Conservation (phyloP, 2,113 vertebrate species). For the Gymnobelideus leadbeateri region DNA sequence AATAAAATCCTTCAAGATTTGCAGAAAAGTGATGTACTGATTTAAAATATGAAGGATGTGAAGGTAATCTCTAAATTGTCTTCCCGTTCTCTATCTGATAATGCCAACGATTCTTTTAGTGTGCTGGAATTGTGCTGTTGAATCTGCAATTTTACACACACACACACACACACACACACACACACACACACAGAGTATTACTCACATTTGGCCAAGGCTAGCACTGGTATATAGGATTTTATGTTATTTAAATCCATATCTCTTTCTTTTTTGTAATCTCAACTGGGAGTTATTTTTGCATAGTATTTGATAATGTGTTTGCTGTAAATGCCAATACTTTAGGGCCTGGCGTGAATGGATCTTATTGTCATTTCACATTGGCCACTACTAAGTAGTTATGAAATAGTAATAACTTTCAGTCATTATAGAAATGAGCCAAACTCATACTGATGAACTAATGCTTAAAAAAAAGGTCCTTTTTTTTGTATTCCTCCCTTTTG, state of each 20-base stretch:
- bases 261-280: not conserved
- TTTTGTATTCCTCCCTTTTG: no score
- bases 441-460: not conserved
- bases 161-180: no score
- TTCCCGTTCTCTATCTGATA: not conserved
- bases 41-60: not conserved
- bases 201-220: not conserved
- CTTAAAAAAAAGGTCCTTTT: not conserved
- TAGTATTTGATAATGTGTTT: not conserved
- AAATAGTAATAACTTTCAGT: constrained; percentile 16
- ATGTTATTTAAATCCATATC: not conserved
- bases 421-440: not conserved
- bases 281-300: not conserved
- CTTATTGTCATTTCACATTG: not conserved
- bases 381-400: not conserved
- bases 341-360: constrained; percentile 10
- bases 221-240: not conserved
- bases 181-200: not conserved
- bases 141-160: not conserved
- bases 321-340: not conserved
- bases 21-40: not conserved
- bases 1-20: not conserved
- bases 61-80: not conserved
- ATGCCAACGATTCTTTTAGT: not conserved
- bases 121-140: not conserved